Evolutionary conservation across 2,113 vertebrate species (phyloP), one percentile per base, ranked within the genome.

Genomic region (Cacatua alba): DNA sequence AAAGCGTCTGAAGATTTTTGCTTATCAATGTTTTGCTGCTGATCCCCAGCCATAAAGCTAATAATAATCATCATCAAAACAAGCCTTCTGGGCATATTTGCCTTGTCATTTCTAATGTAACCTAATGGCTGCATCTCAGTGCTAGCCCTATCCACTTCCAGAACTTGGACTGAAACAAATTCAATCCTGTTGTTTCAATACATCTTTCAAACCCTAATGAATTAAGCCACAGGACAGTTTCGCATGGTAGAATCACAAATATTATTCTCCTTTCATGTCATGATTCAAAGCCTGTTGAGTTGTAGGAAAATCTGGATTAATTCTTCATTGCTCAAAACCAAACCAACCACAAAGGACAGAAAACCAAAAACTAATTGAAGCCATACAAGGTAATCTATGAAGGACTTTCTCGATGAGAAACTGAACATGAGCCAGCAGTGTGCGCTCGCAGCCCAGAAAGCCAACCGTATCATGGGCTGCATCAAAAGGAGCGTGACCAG

Each of bases 191-290:
- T 31, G 39, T 37, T 26, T 19, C 62, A 51, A 4, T 13, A 9
- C 0, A 1, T 11, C 52, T 44, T 26, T 64, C 1, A 75, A 82
- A 64, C 43, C 31, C 35, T 51, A 67, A 63, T 0, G 0, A 90
- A 95, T 46, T 48, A 72, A 60, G 19, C n/a, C 64, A 59, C 18
- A 53, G 11, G 46, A 55, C 18, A 62, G 9, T 39, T 74, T 15
- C 25, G 26, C 82, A 59, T 20, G 17, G 52, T 26, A 77, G 65
- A 9, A 26, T 41, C 79, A 74, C 12, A 72, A 86, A 44, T 48
- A 43, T 6, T 59, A 9, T 64, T 82, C 25, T 65, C n/a, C n/a
- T 87, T 80, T 76, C 64, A 31, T 14, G 28, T 44, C 81, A 89
- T 10, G 49, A 86, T 59, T 68, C 41, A 29, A 88, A 53, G 25